Conservation (phyloP, 2,888 invertebrate species). For the Hofmannophila pseudospretella region DNA sequence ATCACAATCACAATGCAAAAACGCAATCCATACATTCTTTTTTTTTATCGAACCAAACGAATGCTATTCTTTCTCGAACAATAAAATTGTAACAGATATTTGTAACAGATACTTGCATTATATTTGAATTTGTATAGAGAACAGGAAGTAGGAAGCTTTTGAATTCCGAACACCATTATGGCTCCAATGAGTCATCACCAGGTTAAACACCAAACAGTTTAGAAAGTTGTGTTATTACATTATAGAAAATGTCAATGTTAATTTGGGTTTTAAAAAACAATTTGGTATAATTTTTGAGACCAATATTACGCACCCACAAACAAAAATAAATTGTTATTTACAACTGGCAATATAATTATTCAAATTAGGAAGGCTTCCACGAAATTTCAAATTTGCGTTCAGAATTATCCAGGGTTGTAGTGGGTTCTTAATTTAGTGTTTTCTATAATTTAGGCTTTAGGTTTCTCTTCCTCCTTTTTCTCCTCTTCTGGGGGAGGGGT, state of each 20-base stretch:
- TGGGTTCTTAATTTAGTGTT: constrained; percentile 14
- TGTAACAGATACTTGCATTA: background rate
- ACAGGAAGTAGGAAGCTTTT: constrained; percentile 56
- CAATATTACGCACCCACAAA: constrained; percentile 27
- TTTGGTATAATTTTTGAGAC: constrained; percentile 44
- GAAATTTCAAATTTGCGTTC: too few relatives aligned
- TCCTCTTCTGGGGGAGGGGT: constrained; percentile 59
- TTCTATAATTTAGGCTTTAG: constrained; percentile 55
- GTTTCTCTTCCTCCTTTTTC: constrained; percentile 52
- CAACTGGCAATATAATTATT: too few relatives aligned
- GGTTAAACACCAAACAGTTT: constrained; percentile 19
- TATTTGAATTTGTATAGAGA: constrained; percentile 32
- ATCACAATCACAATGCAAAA: constrained; percentile 21
- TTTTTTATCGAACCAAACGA: constrained; percentile 14
- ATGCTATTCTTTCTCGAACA: constrained; percentile 20
- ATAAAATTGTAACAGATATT: constrained; percentile 23
- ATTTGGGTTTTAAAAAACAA: constrained; percentile 14
- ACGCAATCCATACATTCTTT: constrained; percentile 11
- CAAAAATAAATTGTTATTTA: constrained; percentile 3
- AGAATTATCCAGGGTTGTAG: background rate
- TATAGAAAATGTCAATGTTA: constrained; percentile 1
- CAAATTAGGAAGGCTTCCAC: too few relatives aligned
- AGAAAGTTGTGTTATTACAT: constrained; percentile 19
- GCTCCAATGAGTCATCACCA: constrained; percentile 19
- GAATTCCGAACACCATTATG: constrained; percentile 18